Conservation (phyloP, 2,888 invertebrate genomes). For the Cylloceria caligata region DNA sequence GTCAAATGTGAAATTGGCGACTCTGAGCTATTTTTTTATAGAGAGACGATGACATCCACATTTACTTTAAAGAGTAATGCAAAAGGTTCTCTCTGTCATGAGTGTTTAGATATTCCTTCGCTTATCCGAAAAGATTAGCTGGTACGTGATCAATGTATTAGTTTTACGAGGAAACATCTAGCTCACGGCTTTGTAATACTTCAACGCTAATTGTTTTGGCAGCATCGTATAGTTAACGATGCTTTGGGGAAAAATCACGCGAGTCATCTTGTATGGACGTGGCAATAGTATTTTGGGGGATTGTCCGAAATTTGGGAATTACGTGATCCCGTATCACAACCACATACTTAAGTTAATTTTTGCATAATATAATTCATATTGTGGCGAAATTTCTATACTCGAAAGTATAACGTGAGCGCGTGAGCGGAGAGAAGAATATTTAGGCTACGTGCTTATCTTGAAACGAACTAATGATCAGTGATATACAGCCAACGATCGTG, state of each 20-base stretch:
- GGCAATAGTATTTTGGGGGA: slow-evolving; percentile 16
- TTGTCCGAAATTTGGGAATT: slow-evolving; percentile 20
- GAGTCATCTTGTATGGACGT: slow-evolving; percentile 41
- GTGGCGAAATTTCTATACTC: no score
- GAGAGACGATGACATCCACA: neutral
- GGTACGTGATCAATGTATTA: slow-evolving; percentile 9
- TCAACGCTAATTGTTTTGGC: slow-evolving; percentile 24
- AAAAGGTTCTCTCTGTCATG: neutral
- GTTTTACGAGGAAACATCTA: neutral
- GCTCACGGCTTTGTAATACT: neutral
- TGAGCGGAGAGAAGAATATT: no score
- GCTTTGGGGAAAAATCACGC: slow-evolving; percentile 17
- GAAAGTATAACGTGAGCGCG: no score
- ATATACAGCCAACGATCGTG: no score
- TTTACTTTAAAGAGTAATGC: neutral
- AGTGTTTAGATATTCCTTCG: neutral
- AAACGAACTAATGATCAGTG: no score
- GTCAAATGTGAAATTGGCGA: no score
- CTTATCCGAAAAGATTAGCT: neutral
- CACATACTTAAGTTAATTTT: slow-evolving; percentile 24
- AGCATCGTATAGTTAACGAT: slow-evolving; percentile 41
- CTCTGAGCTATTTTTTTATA: no score
- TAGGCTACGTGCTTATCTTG: no score
- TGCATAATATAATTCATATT: neutral
- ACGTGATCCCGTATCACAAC: neutral